Evolutionary conservation across 2,797 vertebrate species (phyloP).

Genomic region (Phataginus tricuspis): DNA sequence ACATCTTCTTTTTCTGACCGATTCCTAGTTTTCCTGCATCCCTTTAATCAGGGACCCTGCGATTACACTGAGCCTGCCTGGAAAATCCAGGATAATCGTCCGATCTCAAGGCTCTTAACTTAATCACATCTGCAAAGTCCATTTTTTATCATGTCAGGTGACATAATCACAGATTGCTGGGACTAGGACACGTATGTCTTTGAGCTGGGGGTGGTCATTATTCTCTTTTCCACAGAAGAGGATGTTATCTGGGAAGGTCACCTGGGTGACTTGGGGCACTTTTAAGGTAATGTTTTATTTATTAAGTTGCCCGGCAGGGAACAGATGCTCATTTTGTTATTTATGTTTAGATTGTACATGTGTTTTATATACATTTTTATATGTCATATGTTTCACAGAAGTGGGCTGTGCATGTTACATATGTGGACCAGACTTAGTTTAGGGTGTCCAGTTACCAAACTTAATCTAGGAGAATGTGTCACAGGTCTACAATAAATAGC

Average conservation of each 20-base stretch:
- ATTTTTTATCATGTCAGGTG: background rate
- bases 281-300: background rate
- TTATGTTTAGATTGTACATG: background rate
- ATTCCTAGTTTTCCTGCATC: background rate
- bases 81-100: background rate
- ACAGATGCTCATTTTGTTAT: background rate
- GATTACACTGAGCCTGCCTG: background rate
- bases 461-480: background rate
- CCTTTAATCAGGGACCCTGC: background rate
- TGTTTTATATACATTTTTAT: background rate
- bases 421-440: background rate
- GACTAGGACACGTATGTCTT: background rate
- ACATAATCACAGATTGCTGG: background rate
- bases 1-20: background rate
- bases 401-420: accelerated
- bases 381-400: background rate
- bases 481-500: background rate
- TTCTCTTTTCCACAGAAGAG: background rate
- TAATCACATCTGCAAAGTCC: no score
- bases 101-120: background rate
- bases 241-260: background rate
- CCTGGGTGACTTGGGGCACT: accelerated
- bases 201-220: background rate
- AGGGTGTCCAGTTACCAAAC: background rate
- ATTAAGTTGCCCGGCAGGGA: background rate